Evolutionary conservation across 92 coral and sea anemone species (phyloP).

Genomic region (Ricordea florida): DNA sequence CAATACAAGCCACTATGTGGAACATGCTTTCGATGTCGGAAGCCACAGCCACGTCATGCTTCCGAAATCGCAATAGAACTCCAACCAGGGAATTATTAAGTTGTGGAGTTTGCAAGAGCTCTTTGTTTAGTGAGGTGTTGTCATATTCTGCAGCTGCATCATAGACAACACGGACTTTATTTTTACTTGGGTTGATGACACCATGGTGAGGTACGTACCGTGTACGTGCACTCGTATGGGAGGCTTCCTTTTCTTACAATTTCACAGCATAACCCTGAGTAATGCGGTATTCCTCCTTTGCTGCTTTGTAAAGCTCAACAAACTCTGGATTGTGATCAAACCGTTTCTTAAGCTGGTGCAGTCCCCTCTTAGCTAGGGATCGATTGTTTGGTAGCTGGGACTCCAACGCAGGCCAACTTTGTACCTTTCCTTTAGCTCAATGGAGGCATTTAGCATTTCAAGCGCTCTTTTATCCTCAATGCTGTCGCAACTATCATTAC

Average conservation of each 20-base stretch:
- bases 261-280: constrained; percentile 46
- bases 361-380: constrained; percentile 35
- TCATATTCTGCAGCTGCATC: constrained; percentile 38
- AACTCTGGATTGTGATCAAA: constrained; percentile 33
- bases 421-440: constrained; percentile 8
- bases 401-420: constrained; percentile 57
- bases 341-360: constrained; percentile 31
- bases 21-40: constrained; percentile 59
- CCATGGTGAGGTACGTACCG: constrained; percentile 56
- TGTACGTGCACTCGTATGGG: not conserved
- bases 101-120: constrained; percentile 55
- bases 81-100: constrained; percentile 50
- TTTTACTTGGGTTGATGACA: constrained; percentile 46
- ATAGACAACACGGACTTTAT: constrained; percentile 41
- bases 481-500: constrained; percentile 16
- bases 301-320: constrained; percentile 28
- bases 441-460: constrained; percentile 24
- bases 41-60: constrained; percentile 50
- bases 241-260: constrained; percentile 14
- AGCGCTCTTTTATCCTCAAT: constrained; percentile 48
- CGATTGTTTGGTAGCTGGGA: constrained; percentile 50
- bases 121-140: constrained; percentile 58
- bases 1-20: constrained; percentile 50
- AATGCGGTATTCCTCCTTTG: constrained; percentile 33
- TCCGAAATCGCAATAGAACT: constrained; percentile 44